Conservation (phyloP, 2,888 invertebrate genomes). For the Alentia gelatinosa region DNA sequence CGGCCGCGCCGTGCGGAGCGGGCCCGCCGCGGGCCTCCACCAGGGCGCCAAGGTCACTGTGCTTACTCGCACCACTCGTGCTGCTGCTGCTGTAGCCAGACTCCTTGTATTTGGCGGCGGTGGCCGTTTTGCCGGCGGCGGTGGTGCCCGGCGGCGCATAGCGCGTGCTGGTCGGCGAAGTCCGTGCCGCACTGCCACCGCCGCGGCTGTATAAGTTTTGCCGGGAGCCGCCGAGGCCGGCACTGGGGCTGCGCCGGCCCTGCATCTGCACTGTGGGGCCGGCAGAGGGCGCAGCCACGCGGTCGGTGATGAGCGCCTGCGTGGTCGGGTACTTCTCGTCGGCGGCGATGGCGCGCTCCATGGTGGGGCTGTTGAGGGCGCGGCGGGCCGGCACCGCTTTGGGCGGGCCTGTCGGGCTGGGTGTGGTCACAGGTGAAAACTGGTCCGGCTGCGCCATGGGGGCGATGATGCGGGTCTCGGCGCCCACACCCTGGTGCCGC, state of each 20-base stretch:
- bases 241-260: constrained; percentile 34
- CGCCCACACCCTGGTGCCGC: background rate
- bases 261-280: background rate
- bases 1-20: background rate
- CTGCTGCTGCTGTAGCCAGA: constrained; percentile 57
- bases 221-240: background rate
- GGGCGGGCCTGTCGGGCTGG: constrained; percentile 34
- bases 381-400: constrained; percentile 11
- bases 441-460: constrained; percentile 60
- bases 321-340: constrained; percentile 65
- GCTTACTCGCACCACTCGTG: constrained; percentile 33
- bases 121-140: background rate
- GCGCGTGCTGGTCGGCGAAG: constrained; percentile 1
- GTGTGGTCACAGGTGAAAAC: constrained; percentile 57
- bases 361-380: constrained; percentile 49
- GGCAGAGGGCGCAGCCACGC: background rate
- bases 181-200: background rate
- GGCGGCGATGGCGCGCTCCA: constrained; percentile 59
- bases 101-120: constrained; percentile 54
- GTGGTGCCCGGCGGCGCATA: background rate
- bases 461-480: background rate
- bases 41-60: constrained; percentile 20
- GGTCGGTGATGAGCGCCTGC: constrained; percentile 64
- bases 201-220: constrained; percentile 20
- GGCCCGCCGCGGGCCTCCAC: background rate